Evolutionary conservation across 1,140 invertebrate species (phyloP).

Genomic region (Eufriesea mexicana): DNA sequence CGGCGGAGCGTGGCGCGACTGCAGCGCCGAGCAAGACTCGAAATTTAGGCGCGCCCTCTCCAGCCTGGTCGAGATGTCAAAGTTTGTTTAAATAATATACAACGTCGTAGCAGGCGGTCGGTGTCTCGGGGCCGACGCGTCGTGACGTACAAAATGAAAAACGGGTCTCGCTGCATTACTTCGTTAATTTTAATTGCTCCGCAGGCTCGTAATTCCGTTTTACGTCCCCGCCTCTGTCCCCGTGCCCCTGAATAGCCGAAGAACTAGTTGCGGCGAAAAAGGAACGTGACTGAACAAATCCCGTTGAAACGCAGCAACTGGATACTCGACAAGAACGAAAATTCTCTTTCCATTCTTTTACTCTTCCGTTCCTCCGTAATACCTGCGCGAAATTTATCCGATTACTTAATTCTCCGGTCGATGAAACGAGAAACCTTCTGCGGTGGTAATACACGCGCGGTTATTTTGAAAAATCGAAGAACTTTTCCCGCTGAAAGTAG

Average conservation of each 20-base stretch:
- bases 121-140: not conserved
- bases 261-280: constrained; percentile 11
- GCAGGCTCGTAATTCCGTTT: constrained; percentile 23
- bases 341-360: not conserved
- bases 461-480: no score
- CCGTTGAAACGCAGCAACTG: not conserved
- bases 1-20: not conserved
- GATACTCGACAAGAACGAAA: not conserved
- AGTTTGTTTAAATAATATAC: constrained; percentile 37
- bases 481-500: no score
- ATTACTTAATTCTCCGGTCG: no score
- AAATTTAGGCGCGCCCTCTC: not conserved
- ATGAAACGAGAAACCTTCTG: no score
- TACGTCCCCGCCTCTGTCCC: not conserved
- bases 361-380: no score
- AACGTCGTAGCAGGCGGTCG: not conserved
- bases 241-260: not conserved
- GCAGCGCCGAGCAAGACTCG: not conserved
- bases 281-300: not conserved
- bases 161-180: constrained; percentile 36
- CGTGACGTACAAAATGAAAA: constrained; percentile 20
- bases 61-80: constrained; percentile 12
- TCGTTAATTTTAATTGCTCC: constrained; percentile 64
- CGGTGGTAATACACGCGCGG: no score
- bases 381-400: not conserved